Conservation (phyloP, 2,113 vertebrate species). For the Psittacus erithacus region DNA sequence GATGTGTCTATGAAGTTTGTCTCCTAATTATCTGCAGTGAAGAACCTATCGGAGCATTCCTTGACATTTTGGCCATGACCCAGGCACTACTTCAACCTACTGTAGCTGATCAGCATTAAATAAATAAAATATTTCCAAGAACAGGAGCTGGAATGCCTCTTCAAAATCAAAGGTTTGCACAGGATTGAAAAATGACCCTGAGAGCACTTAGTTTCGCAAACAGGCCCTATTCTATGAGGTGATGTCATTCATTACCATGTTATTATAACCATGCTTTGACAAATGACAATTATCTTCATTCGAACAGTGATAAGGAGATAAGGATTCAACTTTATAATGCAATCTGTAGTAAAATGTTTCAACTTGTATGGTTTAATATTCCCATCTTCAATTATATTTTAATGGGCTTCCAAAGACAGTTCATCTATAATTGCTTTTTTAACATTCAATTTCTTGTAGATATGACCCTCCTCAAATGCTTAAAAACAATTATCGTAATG, state of each 20-base stretch:
- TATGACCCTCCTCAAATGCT: not conserved
- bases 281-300: not conserved
- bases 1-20: not conserved
- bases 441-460: not conserved
- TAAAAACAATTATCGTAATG: not conserved
- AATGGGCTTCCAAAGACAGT: not conserved
- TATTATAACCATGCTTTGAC: not conserved
- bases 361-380: not conserved
- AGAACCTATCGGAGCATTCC: not conserved
- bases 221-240: not conserved
- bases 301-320: not conserved
- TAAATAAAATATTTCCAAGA: not conserved
- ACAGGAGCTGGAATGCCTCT: not conserved
- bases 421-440: not conserved
- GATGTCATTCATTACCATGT: not conserved
- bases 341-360: not conserved
- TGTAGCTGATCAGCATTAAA: not conserved
- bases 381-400: not conserved
- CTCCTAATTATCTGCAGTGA: not conserved
- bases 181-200: not conserved
- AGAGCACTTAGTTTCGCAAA: not conserved
- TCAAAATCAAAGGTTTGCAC: not conserved
- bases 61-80: not conserved
- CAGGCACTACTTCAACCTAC: not conserved
- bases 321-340: not conserved